Percentiles rank a stretch among this genome's conserved stretches.
Evolutionary conservation across 2,797 vertebrate genomes (phyloP).

Genomic region (Syngnathus rostellatus): DNA sequence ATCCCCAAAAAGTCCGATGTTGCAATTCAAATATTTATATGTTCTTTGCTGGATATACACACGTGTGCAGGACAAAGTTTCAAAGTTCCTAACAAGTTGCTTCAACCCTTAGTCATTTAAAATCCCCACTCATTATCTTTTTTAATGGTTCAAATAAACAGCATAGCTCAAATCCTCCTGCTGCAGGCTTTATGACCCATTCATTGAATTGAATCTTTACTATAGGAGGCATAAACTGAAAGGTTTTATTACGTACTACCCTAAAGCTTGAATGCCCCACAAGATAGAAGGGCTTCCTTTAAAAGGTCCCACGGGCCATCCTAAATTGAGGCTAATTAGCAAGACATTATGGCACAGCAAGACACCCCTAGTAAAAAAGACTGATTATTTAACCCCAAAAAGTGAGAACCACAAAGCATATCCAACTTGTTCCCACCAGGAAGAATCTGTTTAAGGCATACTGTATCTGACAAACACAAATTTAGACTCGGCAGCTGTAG

Average conservation of each 20-base stretch:
- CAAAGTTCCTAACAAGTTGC: slow-evolving; percentile 32
- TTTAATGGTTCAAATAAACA: slow-evolving; percentile 45
- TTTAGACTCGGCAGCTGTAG: slow-evolving; percentile 12
- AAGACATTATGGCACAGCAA: slow-evolving; percentile 60
- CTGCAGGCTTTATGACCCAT: slow-evolving; percentile 35
- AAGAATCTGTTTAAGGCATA: slow-evolving; percentile 11
- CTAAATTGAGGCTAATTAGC: slow-evolving; percentile 67
- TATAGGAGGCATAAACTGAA: slow-evolving; percentile 28
- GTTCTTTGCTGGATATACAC: too few relatives aligned
- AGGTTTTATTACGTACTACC: slow-evolving; percentile 41
- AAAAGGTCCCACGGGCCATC: slow-evolving; percentile 44
- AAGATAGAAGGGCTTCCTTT: slow-evolving; percentile 52
- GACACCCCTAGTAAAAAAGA: slow-evolving; percentile 57
- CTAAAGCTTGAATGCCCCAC: slow-evolving; percentile 41
- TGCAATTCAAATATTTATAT: too few relatives aligned
- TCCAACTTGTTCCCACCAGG: slow-evolving; percentile 37
- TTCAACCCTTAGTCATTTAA: slow-evolving; percentile 40
- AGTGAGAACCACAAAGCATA: slow-evolving; percentile 37
- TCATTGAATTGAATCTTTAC: slow-evolving; percentile 45
- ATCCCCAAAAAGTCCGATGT: neutral
- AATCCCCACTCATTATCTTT: slow-evolving; percentile 56
- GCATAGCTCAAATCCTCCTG: slow-evolving; percentile 44
- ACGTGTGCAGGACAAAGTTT: slow-evolving; percentile 12
- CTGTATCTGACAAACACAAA: slow-evolving; percentile 7
- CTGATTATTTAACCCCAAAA: slow-evolving; percentile 59